Evolutionary conservation across 92 coral and sea anemone species (phyloP), one percentile per base, ranked within the genome.

Genomic region (Zoanthus sansibaricus): DNA sequence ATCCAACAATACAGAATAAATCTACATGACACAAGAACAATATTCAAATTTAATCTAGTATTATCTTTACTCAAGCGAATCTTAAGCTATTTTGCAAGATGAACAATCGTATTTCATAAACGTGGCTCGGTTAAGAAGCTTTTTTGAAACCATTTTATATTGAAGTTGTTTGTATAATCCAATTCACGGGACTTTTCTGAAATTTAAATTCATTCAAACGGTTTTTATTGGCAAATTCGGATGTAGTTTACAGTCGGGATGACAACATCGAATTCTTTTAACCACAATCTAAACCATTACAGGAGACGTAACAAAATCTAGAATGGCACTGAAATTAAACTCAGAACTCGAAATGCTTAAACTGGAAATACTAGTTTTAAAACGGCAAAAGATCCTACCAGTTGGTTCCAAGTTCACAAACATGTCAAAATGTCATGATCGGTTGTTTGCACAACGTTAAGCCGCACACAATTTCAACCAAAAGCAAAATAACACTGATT

Each of bases 21-120:
- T 78, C 59, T 33, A 64, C 83, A 78, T 78, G 52, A 78, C 72
- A 78, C 71, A 32, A 33, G 55, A 69, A 42, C 55, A 31, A 47
- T 58, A 30, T 78, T 61, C 83, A 61, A 78, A 61, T 61, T 33
- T 20, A 32, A 30, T 37, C 54, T 37, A 78, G 71, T 58, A 37
- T 16, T 6, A 56, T 61, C 55, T 33, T 37, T 78, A 59, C 37
- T 33, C 83, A 64, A 78, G 71, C 83, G 83, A 58, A 33, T 59
- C 83, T 32, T 31, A 10, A 10, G 37, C 20, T n/a, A 17, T 58
- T 78, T 5, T 78, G 54, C 32, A 78, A 78, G 64, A 78, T 7
- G 83, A 15, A 33, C 56, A 51, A 21, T 42, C 45, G 71, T 9
- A 4, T n/a, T 62, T 20, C 6, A 16, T 3, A 49, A 33, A 31